Percentiles rank a stretch among this genome's conserved stretches.
Conservation (phyloP, 2,113 vertebrate genomes). For the Myodes glareolus region DNA sequence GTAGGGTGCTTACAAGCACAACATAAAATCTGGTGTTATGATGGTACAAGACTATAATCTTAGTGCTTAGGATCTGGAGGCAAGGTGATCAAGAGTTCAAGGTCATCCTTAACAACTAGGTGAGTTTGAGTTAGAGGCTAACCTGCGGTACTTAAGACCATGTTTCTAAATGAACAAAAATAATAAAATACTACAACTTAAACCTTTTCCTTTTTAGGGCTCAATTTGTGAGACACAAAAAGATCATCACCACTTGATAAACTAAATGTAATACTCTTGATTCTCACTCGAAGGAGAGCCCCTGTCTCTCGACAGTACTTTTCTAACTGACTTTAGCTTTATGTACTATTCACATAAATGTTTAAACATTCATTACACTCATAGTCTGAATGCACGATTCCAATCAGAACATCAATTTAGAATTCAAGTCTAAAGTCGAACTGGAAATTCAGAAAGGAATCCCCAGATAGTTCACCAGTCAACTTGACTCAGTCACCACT, state of each 20-base stretch:
- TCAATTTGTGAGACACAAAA: not conserved
- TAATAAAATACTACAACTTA: not conserved
- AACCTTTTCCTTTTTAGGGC: not conserved
- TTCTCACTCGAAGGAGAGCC: not conserved
- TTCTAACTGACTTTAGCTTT: not conserved
- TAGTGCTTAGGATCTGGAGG: too few species aligned
- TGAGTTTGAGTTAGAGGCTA: not conserved
- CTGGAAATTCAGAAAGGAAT: not conserved
- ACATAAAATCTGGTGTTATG: not conserved
- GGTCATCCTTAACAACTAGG: not conserved
- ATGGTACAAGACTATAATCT: not conserved
- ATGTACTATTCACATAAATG: not conserved
- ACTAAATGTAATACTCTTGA: not conserved
- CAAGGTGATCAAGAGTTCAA: not conserved
- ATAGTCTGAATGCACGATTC: not conserved
- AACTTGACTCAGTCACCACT: not conserved
- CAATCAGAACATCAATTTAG: not conserved
- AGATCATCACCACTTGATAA: not conserved
- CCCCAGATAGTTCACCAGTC: not conserved
- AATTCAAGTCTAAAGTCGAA: not conserved
- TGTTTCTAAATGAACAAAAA: not conserved
- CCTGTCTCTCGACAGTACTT: not conserved
- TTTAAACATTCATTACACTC: not conserved
- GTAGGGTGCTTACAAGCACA: not conserved
- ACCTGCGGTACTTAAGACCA: not conserved